Conservation (phyloP, 2,888 invertebrate species). For the Rhagonycha lutea region DNA sequence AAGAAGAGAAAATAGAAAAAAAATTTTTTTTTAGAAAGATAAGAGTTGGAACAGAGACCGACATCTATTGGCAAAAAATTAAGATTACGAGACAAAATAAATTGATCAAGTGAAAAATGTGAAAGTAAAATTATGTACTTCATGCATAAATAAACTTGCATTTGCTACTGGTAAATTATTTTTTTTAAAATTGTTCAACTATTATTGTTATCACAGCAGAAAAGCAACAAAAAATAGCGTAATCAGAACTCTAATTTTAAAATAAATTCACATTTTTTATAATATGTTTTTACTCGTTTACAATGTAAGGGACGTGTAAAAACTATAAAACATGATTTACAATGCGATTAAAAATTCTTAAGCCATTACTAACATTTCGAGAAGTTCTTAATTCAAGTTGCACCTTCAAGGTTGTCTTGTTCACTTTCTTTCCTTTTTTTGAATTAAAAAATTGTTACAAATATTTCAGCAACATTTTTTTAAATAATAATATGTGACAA, state of each 20-base stretch:
- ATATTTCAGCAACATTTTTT: neutral
- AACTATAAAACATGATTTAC: neutral
- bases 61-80: neutral
- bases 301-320: neutral
- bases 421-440: constrained; percentile 36
- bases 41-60: neutral
- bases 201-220: neutral
- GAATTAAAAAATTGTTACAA: neutral
- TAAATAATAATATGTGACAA: neutral
- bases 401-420: constrained; percentile 37
- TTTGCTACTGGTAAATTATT: neutral
- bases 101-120: neutral
- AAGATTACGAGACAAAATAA: neutral
- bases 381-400: constrained; percentile 31
- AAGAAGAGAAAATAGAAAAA: too few species aligned
- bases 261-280: neutral
- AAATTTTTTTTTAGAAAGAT: neutral
- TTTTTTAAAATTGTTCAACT: neutral
- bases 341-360: neutral
- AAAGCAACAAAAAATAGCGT: neutral
- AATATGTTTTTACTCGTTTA: neutral
- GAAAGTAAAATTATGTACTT: neutral
- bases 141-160: neutral
- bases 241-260: neutral
- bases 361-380: constrained; percentile 16